Conservation (phyloP, 1,140 invertebrate genomes). For the Aphis gossypii region DNA sequence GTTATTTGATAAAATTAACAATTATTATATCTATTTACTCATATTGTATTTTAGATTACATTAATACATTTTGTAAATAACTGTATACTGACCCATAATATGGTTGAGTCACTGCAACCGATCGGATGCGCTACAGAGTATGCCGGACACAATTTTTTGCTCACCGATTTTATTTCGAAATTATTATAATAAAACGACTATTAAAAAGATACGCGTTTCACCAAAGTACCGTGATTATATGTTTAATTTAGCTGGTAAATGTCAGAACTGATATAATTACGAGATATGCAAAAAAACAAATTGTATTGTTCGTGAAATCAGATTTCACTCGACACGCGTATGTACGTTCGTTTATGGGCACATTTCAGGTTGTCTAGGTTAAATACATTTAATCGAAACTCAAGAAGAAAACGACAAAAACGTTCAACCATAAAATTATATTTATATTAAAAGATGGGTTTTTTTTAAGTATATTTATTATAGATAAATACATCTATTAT, state of each 20-base stretch:
- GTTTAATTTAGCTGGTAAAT: background rate
- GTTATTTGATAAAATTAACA: background rate
- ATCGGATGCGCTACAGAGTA: background rate
- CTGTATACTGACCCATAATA: background rate
- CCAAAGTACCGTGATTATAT: background rate
- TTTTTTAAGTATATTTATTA: background rate
- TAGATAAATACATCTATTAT: too few relatives aligned
- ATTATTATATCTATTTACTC: background rate
- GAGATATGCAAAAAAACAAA: slow-evolving; percentile 2
- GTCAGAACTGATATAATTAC: background rate
- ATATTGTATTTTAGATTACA: background rate
- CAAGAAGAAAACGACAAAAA: background rate
- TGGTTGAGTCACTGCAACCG: background rate
- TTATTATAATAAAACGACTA: background rate
- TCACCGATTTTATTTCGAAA: background rate
- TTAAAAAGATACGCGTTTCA: background rate
- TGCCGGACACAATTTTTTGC: background rate
- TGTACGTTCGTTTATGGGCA: background rate
- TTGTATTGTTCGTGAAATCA: slow-evolving; percentile 20
- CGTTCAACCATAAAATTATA: background rate
- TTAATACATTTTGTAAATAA: background rate
- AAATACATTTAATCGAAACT: background rate
- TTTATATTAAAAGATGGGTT: background rate
- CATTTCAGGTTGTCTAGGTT: background rate
- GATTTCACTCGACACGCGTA: background rate